Evolutionary conservation across 2,113 vertebrate genomes (phyloP).

Genomic region (Alouatta palliata): DNA sequence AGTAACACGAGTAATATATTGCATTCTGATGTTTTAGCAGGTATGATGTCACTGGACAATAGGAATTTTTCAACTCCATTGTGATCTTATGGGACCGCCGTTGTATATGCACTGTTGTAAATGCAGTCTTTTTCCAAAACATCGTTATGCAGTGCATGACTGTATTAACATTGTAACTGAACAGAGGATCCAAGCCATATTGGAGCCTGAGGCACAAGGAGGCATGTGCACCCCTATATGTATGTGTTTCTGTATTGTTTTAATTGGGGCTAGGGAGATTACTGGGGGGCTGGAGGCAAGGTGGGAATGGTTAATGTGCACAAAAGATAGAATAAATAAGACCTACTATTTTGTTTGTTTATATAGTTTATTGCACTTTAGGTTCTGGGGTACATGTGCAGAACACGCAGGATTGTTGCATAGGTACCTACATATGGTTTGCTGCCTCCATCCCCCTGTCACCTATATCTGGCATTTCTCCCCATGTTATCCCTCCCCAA

Average conservation of each 20-base stretch:
- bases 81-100: background rate
- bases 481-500: too few species aligned
- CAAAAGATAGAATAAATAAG: too few species aligned
- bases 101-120: background rate
- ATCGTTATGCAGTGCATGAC: background rate
- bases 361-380: too few species aligned
- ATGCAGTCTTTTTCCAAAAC: background rate
- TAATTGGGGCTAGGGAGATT: too few species aligned
- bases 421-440: too few species aligned
- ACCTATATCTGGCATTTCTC: too few species aligned
- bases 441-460: too few species aligned
- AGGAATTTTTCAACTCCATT: background rate
- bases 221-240: accelerated
- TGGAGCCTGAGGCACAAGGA: background rate
- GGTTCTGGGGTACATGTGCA: too few species aligned
- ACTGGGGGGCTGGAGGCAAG: too few species aligned
- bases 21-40: background rate
- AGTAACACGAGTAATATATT: background rate
- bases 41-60: background rate
- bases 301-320: too few species aligned
- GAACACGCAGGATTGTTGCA: too few species aligned
- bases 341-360: too few species aligned
- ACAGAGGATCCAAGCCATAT: background rate
- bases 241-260: background rate
- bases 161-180: background rate